Conservation (phyloP, 2,797 vertebrate species). For the Alosa sapidissima region DNA sequence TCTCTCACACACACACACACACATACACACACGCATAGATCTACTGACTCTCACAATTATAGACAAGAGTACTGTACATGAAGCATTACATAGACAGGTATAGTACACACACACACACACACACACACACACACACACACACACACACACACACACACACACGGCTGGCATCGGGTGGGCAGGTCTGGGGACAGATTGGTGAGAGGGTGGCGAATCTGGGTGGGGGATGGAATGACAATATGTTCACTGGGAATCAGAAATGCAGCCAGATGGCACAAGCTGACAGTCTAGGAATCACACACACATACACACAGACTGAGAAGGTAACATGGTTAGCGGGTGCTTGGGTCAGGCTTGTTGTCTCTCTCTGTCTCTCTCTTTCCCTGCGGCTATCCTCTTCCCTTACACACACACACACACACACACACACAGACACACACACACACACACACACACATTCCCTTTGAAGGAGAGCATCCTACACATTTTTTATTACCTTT, state of each 20-base stretch:
- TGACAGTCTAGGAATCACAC: constrained; percentile 75
- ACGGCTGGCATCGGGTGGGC: constrained; percentile 56
- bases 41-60: background rate
- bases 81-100: background rate
- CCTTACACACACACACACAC: constrained; percentile 38
- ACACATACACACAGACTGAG: constrained; percentile 49
- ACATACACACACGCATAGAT: background rate
- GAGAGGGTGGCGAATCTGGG: constrained; percentile 71
- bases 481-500: constrained; percentile 41
- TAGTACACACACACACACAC: no score
- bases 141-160: constrained; percentile 31
- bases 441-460: background rate
- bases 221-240: constrained; percentile 76
- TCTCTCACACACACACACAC: constrained; percentile 33
- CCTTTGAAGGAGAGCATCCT: constrained; percentile 74
- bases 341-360: constrained; percentile 77
- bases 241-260: constrained; percentile 83
- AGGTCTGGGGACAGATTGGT: constrained; percentile 62
- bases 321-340: constrained; percentile 73
- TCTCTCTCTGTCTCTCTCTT: constrained; percentile 44
- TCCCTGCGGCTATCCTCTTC: constrained; percentile 41
- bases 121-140: constrained; percentile 25
- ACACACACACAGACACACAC: no score
- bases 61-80: background rate
- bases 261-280: constrained; percentile 85